Percentiles rank a stretch among this genome's conserved stretches.
Evolutionary conservation across 1,140 invertebrate species (phyloP).

Genomic region (Drosophila trapezifrons): DNA sequence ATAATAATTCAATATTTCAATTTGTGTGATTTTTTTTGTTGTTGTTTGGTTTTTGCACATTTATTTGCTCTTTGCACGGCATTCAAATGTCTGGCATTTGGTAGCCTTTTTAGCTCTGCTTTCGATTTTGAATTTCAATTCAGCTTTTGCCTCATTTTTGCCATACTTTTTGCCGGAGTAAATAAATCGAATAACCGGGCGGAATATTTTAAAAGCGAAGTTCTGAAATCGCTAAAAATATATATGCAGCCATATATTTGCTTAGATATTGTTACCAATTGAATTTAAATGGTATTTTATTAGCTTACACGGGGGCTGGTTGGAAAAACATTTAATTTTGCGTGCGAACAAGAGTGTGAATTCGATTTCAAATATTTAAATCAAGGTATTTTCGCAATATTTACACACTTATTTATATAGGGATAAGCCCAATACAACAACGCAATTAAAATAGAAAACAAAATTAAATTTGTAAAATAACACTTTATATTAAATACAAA

Average conservation of each 20-base stretch:
- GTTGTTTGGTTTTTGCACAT: conserved; percentile 15
- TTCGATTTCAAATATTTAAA: conserved; percentile 14
- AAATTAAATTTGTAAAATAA: too few relatives aligned
- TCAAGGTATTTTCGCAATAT: too few relatives aligned
- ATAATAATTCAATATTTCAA: conserved; percentile 79
- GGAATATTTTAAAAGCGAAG: conserved; percentile 40
- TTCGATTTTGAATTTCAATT: conserved; percentile 35
- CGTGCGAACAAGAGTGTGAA: conserved; percentile 8
- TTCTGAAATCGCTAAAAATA: conserved; percentile 16
- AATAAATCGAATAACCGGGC: conserved; percentile 46
- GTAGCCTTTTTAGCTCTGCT: conserved; percentile 40
- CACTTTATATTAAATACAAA: too few relatives aligned
- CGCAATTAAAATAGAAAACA: too few relatives aligned
- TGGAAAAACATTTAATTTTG: conserved; percentile 1
- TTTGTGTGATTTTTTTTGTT: conserved; percentile 55
- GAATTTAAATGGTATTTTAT: conserved; percentile 37
- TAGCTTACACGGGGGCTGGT: conserved; percentile 22
- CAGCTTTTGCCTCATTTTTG: conserved; percentile 21
- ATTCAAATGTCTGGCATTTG: conserved; percentile 42
- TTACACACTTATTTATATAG: neutral
- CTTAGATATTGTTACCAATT: conserved; percentile 36
- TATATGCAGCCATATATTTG: conserved; percentile 30
- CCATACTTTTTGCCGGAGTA: conserved; percentile 17
- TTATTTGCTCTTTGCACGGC: conserved; percentile 49
- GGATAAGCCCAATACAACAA: too few relatives aligned